Evolutionary conservation across 2,797 vertebrate genomes (phyloP).

Genomic region (Macropodus opercularis): DNA sequence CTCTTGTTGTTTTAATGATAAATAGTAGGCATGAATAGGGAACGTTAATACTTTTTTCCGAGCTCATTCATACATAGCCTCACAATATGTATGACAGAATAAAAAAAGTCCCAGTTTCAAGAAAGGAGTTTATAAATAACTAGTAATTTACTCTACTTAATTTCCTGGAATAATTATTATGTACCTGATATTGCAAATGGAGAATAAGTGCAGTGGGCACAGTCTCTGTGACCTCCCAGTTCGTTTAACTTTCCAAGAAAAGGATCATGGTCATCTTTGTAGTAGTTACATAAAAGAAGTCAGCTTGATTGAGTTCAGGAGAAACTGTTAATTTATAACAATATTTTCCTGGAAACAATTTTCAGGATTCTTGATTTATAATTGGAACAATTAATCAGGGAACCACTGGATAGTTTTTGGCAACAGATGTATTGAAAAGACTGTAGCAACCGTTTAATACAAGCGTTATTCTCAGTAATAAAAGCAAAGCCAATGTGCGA

Average conservation of each 20-base stretch:
- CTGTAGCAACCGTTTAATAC: background rate
- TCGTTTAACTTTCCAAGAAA: slow-evolving; percentile 39
- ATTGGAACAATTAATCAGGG: slow-evolving; percentile 31
- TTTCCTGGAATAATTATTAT: slow-evolving; percentile 48
- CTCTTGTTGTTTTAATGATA: background rate
- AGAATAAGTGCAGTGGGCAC: background rate
- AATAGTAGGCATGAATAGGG: background rate
- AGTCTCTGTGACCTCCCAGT: slow-evolving; percentile 15
- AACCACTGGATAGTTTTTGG: background rate
- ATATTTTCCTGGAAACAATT: slow-evolving; percentile 38
- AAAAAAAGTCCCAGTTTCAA: background rate
- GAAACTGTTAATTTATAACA: slow-evolving; percentile 38
- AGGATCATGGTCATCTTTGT: slow-evolving; percentile 45
- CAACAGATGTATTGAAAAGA: slow-evolving; percentile 17
- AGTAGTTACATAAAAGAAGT: slow-evolving; percentile 31
- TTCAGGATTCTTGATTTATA: slow-evolving; percentile 22
- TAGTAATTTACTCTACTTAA: slow-evolving; percentile 30
- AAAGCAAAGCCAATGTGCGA: slow-evolving; percentile 3
- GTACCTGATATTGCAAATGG: slow-evolving; percentile 21
- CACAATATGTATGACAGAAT: background rate
- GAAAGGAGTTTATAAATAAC: slow-evolving; percentile 23
- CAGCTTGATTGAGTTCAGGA: slow-evolving; percentile 37
- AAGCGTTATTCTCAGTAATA: slow-evolving; percentile 4
- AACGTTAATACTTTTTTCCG: background rate
- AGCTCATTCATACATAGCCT: background rate